A percentile compares a stretch with the other conserved stretches of the same genome.
Conservation (phyloP, 2,888 invertebrate genomes). For the Venustoraphidia nigricollis region DNA sequence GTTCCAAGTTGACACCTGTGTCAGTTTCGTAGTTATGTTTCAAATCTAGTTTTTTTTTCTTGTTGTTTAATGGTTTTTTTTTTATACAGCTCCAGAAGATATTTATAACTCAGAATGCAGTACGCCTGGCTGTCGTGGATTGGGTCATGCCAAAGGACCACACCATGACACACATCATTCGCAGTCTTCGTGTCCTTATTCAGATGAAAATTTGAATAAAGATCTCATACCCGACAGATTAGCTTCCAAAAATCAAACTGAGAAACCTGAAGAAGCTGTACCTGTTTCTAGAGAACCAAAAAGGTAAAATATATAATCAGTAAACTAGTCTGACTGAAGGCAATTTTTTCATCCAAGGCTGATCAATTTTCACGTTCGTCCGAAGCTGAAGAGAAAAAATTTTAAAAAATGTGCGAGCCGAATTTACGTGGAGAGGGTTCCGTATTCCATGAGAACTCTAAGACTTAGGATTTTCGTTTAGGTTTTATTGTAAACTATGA, state of each 20-base stretch:
- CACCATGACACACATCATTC: constrained; percentile 56
- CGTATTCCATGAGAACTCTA: too few relatives aligned
- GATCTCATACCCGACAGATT: constrained; percentile 34
- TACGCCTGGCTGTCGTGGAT: constrained; percentile 73
- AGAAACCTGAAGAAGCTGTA: constrained; percentile 23
- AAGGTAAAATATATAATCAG: neutral
- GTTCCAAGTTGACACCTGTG: too few relatives aligned
- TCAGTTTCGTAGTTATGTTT: constrained; percentile 1
- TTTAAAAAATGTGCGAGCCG: too few relatives aligned
- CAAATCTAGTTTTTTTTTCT: constrained; percentile 1
- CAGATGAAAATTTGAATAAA: constrained; percentile 36
- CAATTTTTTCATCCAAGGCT: too few relatives aligned
- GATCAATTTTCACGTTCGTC: too few relatives aligned
- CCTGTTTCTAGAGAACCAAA: constrained; percentile 26
- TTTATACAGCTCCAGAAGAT: constrained; percentile 42
- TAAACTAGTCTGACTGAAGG: neutral
- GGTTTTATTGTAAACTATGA: too few relatives aligned
- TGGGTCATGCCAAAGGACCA: constrained; percentile 74
- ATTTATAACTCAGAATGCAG: constrained; percentile 54
- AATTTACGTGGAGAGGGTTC: too few relatives aligned
- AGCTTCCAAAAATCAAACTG: constrained; percentile 27
- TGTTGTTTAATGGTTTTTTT: constrained; percentile 4
- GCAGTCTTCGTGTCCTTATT: constrained; percentile 64
- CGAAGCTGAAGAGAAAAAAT: too few relatives aligned
- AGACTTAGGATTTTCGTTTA: too few relatives aligned